phyloP scores from a whole-genome alignment of 1,140 invertebrate species.

The Bombus terrestris region DNA sequence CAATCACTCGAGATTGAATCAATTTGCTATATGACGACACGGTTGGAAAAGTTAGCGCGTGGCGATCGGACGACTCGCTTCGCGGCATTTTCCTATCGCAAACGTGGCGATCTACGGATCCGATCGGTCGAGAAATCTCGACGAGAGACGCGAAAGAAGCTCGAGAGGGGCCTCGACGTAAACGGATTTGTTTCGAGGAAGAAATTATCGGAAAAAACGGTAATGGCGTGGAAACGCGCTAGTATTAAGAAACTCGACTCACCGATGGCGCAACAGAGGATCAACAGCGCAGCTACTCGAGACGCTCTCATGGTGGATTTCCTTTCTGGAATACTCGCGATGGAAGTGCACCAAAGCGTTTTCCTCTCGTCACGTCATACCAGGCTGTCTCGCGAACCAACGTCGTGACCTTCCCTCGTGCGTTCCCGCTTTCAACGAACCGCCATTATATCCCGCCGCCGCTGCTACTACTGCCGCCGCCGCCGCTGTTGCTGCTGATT shows the following conservation, averaged over 20 bases:
- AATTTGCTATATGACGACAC: neutral
- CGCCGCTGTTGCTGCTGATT: constrained; percentile 60
- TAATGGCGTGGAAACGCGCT: neutral
- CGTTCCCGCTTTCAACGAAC: constrained; percentile 68
- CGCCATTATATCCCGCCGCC: constrained; percentile 71
- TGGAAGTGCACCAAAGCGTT: constrained; percentile 42
- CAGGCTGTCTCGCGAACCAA: constrained; percentile 36
- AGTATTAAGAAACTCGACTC: constrained; percentile 69
- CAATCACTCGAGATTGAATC: neutral
- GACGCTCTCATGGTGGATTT: constrained; percentile 68
- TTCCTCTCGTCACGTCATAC: constrained; percentile 65
- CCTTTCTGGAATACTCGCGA: constrained; percentile 43
- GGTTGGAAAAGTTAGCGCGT: too few relatives aligned
- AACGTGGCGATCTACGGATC: too few relatives aligned
- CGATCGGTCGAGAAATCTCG: too few relatives aligned
- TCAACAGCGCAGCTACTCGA: constrained; percentile 66
- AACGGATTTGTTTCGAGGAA: neutral
- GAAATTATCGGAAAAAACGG: neutral
- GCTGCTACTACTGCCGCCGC: neutral
- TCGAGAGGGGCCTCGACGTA: neutral
- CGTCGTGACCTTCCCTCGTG: constrained; percentile 14
- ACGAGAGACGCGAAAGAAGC: neutral
- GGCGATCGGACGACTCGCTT: too few relatives aligned
- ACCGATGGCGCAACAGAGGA: constrained; percentile 74
- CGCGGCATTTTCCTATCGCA: too few relatives aligned